Conservation (phyloP, 2,113 vertebrate species). For the Arvicanthis niloticus region DNA sequence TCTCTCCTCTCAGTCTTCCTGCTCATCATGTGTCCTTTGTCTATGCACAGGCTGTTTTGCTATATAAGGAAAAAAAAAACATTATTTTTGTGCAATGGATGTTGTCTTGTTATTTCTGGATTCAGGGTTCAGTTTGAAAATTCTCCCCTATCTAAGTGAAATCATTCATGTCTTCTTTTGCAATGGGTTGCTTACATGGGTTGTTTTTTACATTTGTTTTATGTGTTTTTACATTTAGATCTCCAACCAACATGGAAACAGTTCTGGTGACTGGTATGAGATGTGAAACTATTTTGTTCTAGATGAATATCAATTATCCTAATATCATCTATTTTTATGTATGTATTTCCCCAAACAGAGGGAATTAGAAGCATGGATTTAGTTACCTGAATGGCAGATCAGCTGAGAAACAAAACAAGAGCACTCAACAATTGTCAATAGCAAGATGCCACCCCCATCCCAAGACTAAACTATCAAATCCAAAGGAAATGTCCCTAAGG, state of each 20-base stretch:
- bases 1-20: not conserved
- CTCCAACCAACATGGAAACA: not conserved
- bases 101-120: conserved; percentile 14
- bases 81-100: conserved; percentile 13
- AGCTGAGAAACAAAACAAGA: not conserved
- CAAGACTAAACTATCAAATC: not conserved
- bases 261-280: not conserved
- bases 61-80: not conserved
- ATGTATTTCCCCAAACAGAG: not conserved
- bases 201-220: not conserved
- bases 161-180: not conserved
- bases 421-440: not conserved
- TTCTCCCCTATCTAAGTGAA: conserved; percentile 13
- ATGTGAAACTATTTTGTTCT: not conserved
- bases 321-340: conserved; percentile 28
- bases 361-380: not conserved
- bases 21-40: not conserved
- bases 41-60: not conserved
- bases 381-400: not conserved
- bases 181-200: not conserved
- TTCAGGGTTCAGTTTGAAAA: not conserved
- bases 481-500: not conserved
- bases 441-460: not conserved
- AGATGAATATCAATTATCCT: not conserved
- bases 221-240: conserved; percentile 6